Conservation (phyloP, 2,888 invertebrate genomes). For the Ormyrus nitidulus region DNA sequence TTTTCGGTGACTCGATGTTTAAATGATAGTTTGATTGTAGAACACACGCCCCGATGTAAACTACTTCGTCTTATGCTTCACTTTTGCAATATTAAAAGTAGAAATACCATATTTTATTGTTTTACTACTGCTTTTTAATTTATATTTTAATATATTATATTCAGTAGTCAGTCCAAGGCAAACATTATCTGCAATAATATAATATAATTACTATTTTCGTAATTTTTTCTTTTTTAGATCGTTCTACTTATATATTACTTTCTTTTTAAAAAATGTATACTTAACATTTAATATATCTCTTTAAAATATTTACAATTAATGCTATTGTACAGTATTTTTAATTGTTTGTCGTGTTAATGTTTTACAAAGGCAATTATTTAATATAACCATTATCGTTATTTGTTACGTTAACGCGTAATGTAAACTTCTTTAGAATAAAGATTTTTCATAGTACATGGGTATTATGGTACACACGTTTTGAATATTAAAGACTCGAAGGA, state of each 20-base stretch:
- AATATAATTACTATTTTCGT: conserved; percentile 71
- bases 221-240: conserved; percentile 64
- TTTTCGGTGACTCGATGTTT: conserved; percentile 55
- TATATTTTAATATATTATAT: conserved; percentile 60
- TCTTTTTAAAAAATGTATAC: conserved; percentile 75
- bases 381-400: conserved; percentile 71
- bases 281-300: conserved; percentile 73
- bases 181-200: conserved; percentile 73
- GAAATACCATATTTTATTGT: conserved; percentile 73
- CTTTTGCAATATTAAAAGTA: conserved; percentile 74
- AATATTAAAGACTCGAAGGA: conserved; percentile 47
- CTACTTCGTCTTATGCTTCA: conserved; percentile 68
- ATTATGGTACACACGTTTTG: conserved; percentile 62
- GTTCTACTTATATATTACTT: conserved; percentile 75
- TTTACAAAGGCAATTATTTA: conserved; percentile 74
- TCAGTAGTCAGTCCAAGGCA: conserved; percentile 75
- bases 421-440: conserved; percentile 69
- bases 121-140: conserved; percentile 66
- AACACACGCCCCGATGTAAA: conserved; percentile 69
- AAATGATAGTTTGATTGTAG: conserved; percentile 70
- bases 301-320: conserved; percentile 74
- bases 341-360: conserved; percentile 69
- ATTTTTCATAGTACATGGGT: conserved; percentile 63
- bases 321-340: conserved; percentile 71
- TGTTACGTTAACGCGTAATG: conserved; percentile 64